A percentile compares a stretch with the other conserved stretches of the same genome.
These are phyloP conservation scores for Leontopithecus rosalia DNA, from an alignment of 2,797 vertebrate species.

Conservation along the genomic window DNA sequence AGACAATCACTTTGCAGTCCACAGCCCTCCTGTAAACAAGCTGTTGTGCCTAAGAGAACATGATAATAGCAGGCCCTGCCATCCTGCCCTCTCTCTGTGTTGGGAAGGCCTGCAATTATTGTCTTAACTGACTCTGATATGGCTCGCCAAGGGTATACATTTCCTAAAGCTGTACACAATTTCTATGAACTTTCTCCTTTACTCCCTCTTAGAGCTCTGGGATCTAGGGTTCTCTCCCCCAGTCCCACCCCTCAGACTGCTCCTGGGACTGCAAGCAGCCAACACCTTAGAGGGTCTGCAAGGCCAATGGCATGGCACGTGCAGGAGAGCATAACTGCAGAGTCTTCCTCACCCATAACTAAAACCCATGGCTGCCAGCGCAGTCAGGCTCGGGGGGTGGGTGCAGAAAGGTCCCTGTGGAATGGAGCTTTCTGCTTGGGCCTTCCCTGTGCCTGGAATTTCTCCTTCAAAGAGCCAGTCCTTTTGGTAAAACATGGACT, in stretches of 20 bases:
- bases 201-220: neutral
- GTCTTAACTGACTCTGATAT: constrained; percentile 57
- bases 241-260: neutral
- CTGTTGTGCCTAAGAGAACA: constrained; percentile 57
- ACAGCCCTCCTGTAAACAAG: constrained; percentile 67
- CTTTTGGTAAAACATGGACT: neutral
- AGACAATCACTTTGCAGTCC: constrained; percentile 41
- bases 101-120: constrained; percentile 72
- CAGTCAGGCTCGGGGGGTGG: neutral
- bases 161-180: constrained; percentile 50
- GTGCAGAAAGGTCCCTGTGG: neutral
- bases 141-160: constrained; percentile 35
- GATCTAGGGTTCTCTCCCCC: neutral
- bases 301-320: neutral
- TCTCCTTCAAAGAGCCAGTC: neutral
- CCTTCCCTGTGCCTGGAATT: neutral
- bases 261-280: neutral
- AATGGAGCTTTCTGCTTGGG: neutral
- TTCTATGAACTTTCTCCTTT: constrained; percentile 36
- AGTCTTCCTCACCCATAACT: neutral
- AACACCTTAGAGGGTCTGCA: neutral
- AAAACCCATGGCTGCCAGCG: neutral
- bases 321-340: neutral
- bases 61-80: constrained; percentile 74
- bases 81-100: constrained; percentile 47